Conservation (phyloP, 2,888 invertebrate species). For the Clanis bilineata region DNA sequence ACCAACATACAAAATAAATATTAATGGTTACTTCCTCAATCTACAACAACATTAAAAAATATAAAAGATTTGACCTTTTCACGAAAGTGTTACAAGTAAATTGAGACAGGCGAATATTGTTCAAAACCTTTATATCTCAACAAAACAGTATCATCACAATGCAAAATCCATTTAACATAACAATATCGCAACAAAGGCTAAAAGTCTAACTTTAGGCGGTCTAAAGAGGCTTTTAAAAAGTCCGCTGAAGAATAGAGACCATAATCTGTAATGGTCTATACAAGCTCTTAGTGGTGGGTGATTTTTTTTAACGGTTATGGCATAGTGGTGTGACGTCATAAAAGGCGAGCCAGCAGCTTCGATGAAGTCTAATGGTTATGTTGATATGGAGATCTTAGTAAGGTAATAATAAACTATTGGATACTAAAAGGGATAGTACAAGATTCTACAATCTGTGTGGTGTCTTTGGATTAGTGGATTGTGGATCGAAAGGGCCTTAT, state of each 20-base stretch:
- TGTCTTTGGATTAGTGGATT: too few species aligned
- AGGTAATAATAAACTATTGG: neutral
- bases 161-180: neutral
- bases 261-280: conserved; percentile 38
- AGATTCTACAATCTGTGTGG: too few species aligned
- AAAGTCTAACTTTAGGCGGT: neutral
- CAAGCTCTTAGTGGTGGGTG: conserved; percentile 47
- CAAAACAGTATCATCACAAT: neutral
- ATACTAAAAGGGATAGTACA: neutral
- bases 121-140: neutral
- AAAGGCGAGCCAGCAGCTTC: conserved; percentile 9
- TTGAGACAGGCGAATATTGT: neutral
- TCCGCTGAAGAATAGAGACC: conserved; percentile 13
- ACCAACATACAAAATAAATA: too few species aligned
- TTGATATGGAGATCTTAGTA: neutral
- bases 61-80: too few species aligned
- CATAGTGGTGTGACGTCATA: conserved; percentile 12
- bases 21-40: too few species aligned
- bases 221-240: conserved; percentile 13
- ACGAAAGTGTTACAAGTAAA: neutral
- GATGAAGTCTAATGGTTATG: neutral
- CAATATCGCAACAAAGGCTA: conserved; percentile 3
- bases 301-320: conserved; percentile 58
- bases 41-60: too few species aligned
- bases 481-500: too few species aligned